Evolutionary conservation across 2,113 vertebrate species (phyloP).

Genomic region (Vulpes vulpes): DNA sequence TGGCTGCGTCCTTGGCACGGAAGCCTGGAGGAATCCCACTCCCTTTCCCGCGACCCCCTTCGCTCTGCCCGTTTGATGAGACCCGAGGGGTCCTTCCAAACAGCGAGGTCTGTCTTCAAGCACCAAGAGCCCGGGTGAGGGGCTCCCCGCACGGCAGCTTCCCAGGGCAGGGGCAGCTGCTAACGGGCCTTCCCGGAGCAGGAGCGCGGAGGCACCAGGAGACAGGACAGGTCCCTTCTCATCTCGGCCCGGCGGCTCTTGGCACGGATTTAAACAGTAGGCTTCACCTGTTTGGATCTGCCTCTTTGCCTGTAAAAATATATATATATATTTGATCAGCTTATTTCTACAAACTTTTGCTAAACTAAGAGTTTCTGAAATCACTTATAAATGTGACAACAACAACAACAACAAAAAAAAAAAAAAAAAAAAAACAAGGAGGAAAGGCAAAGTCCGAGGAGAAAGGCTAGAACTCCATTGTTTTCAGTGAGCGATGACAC

Average conservation of each 20-base stretch:
- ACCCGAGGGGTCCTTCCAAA: no score
- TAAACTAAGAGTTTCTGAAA: neutral
- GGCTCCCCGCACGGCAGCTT: fast-evolving
- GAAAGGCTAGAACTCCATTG: neutral
- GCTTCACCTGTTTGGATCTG: neutral
- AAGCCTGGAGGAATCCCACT: no score
- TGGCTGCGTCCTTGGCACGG: neutral
- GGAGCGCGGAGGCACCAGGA: fast-evolving
- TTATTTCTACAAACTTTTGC: neutral
- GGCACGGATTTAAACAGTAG: fast-evolving
- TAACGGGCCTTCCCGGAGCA: no score
- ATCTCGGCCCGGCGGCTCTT: fast-evolving
- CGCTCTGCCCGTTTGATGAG: neutral
- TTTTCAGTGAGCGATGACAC: neutral
- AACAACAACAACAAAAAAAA: no score
- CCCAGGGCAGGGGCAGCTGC: no score
- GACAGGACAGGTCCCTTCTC: no score
- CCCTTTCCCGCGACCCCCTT: neutral
- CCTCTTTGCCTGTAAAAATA: neutral
- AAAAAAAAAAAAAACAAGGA: neutral
- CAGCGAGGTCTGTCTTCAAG: neutral
- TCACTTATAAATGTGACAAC: neutral
- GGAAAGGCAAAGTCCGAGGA: neutral
- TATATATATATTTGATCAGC: neutral
- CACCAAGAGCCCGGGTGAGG: neutral